phyloP scores from a whole-genome alignment of 2,113 vertebrate genomes.

The Equus przewalskii region DNA sequence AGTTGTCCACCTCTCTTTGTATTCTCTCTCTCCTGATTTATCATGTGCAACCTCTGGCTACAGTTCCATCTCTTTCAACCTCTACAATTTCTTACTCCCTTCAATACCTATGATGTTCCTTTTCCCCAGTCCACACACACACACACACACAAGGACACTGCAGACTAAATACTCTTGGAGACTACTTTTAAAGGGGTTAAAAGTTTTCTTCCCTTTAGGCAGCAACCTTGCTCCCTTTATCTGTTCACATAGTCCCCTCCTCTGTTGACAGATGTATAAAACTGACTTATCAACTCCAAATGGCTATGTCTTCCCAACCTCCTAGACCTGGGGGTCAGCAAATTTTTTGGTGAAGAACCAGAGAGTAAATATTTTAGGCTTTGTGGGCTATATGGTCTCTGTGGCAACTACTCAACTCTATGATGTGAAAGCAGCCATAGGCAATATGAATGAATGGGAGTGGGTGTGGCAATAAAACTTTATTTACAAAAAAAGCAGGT shows the following conservation, averaged over 20 bases:
- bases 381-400: not conserved
- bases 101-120: not conserved
- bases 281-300: not conserved
- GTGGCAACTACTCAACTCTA: not conserved
- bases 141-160: not conserved
- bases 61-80: not conserved
- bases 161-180: not conserved
- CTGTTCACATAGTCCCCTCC: not conserved
- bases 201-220: not conserved
- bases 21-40: not conserved
- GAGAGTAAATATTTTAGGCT: not conserved
- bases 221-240: not conserved
- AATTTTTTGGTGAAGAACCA: not conserved
- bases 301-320: not conserved
- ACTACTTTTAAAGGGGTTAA: not conserved
- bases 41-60: not conserved
- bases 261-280: not conserved
- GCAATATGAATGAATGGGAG: not conserved
- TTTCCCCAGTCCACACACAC: not conserved
- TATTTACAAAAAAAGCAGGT: not conserved
- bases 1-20: not conserved
- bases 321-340: not conserved
- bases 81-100: not conserved
- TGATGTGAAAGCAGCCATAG: not conserved
- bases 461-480: constrained; percentile 2